Conservation (phyloP, 2,888 invertebrate genomes). For the Teleogryllus oceanicus region DNA sequence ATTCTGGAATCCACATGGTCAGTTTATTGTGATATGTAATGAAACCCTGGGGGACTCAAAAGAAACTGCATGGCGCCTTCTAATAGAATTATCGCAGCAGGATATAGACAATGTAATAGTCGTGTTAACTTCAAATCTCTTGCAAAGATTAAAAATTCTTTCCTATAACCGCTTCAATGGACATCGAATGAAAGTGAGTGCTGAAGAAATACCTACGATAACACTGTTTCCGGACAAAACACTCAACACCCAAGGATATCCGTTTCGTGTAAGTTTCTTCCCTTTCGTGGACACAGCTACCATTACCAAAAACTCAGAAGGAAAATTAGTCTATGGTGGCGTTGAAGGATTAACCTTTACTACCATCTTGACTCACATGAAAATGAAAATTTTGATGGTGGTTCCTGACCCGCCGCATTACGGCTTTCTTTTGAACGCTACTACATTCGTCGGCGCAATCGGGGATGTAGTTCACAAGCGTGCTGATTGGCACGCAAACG, state of each 20-base stretch:
- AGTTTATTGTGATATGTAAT: no score
- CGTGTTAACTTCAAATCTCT: no score
- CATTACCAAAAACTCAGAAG: neutral
- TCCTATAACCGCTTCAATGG: neutral
- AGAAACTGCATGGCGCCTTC: no score
- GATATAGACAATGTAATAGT: no score
- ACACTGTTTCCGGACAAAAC: slow-evolving; percentile 4
- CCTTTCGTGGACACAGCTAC: neutral
- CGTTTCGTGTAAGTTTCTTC: neutral
- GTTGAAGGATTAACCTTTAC: neutral
- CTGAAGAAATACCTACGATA: neutral
- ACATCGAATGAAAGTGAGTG: neutral
- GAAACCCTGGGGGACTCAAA: no score
- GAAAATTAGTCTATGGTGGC: neutral
- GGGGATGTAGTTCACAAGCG: slow-evolving; percentile 21
- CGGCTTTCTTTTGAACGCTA: neutral
- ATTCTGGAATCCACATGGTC: no score
- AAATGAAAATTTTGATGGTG: neutral
- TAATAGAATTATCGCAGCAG: no score
- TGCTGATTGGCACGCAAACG: slow-evolving; percentile 22
- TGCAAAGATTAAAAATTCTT: neutral
- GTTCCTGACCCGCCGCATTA: neutral
- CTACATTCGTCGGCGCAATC: neutral
- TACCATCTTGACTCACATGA: neutral
- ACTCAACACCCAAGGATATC: neutral